Conservation (phyloP, 2,113 vertebrate species). For the Shinisaurus crocodilurus region DNA sequence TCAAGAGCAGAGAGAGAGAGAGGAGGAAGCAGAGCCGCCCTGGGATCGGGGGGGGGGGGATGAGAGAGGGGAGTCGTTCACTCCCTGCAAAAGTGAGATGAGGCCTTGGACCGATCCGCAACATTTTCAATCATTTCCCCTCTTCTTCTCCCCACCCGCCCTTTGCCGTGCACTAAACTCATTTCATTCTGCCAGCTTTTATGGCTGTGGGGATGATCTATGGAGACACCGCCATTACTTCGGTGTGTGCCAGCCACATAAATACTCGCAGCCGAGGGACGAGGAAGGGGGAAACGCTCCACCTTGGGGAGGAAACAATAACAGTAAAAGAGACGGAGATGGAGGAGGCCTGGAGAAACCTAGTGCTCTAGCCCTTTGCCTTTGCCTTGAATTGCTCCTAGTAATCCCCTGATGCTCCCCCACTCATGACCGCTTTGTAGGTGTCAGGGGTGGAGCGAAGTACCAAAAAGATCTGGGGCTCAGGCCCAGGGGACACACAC, state of each 20-base stretch:
- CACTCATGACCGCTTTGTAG: neutral
- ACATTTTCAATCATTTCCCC: slow-evolving; percentile 36
- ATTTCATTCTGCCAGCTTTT: slow-evolving; percentile 35
- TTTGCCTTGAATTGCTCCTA: neutral
- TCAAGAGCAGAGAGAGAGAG: neutral
- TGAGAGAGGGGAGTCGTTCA: neutral
- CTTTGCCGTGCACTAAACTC: slow-evolving; percentile 7
- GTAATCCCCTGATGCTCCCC: neutral
- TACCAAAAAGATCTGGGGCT: no score
- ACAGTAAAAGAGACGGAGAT: neutral
- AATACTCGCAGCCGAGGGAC: neutral
- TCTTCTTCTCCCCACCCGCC: neutral
- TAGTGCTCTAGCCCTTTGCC: neutral
- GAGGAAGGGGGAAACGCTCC: neutral
- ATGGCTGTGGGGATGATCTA: slow-evolving; percentile 31
- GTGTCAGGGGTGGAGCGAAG: no score
- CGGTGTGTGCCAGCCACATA: slow-evolving; percentile 25
- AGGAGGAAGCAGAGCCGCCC: neutral
- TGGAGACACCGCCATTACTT: slow-evolving; percentile 13
- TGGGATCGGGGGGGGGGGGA: slow-evolving; percentile 12
- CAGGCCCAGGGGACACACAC: no score
- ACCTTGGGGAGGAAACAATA: slow-evolving; percentile 16
- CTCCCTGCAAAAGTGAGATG: neutral
- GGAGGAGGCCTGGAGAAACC: neutral
- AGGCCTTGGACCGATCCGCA: slow-evolving; percentile 29